Evolutionary conservation across 1,140 invertebrate genomes (phyloP).

Genomic region (Aleiodes sp.): DNA sequence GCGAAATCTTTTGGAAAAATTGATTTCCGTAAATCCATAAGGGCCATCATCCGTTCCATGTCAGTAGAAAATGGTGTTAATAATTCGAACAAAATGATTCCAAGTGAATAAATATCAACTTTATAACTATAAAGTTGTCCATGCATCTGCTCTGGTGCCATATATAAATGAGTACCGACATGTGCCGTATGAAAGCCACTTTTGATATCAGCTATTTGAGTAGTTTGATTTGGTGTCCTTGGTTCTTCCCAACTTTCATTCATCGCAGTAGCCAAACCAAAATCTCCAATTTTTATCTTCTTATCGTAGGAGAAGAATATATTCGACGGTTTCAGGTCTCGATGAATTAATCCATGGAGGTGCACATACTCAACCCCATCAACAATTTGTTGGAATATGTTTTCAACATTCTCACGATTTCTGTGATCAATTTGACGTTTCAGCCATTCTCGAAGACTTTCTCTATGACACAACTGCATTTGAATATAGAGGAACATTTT

Average conservation of each 20-base stretch:
- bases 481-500: constrained; percentile 92
- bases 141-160: constrained; percentile 93
- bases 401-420: constrained; percentile 69
- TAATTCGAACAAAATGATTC: constrained; percentile 93
- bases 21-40: constrained; percentile 72
- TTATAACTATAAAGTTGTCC: constrained; percentile 88
- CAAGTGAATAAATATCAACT: constrained; percentile 96
- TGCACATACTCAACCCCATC: constrained; percentile 96
- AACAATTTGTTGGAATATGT: constrained; percentile 92
- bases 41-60: constrained; percentile 81
- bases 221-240: constrained; percentile 36
- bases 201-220: constrained; percentile 32
- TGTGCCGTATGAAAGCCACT: constrained; percentile 71
- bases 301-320: constrained; percentile 94
- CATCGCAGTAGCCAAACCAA: constrained; percentile 92
- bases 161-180: constrained; percentile 93
- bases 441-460: constrained; percentile 93
- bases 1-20: constrained; percentile 79
- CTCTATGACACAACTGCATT: constrained; percentile 93
- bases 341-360: constrained; percentile 88
- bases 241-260: constrained; percentile 69
- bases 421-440: constrained; percentile 62
- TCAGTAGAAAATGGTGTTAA: constrained; percentile 88
- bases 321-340: constrained; percentile 96
- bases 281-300: constrained; percentile 95